A percentile compares a stretch with the other conserved stretches of the same genome.
Evolutionary conservation across 2,888 invertebrate genomes (phyloP).

Genomic region (Netelia virgata): DNA sequence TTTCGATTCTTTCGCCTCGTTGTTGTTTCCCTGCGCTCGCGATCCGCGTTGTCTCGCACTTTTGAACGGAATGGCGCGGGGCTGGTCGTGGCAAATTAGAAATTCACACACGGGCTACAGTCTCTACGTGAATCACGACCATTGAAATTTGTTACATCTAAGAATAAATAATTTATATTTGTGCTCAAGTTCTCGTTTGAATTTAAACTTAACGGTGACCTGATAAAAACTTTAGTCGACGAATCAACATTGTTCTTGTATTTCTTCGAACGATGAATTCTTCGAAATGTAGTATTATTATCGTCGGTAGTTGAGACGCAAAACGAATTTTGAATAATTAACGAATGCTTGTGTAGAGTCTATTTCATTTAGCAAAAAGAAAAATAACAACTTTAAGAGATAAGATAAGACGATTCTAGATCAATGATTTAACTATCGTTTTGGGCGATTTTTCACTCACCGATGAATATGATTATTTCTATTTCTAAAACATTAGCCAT

Average conservation of each 20-base stretch:
- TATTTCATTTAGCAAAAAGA: not conserved
- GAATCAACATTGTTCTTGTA: no score
- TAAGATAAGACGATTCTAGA: not conserved
- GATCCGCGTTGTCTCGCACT: slow-evolving; percentile 69
- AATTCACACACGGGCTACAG: slow-evolving; percentile 53
- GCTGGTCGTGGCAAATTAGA: slow-evolving; percentile 5
- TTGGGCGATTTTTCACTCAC: not conserved
- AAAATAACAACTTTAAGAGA: not conserved
- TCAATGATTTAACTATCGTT: not conserved
- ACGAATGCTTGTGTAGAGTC: not conserved
- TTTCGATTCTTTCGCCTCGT: slow-evolving; percentile 21
- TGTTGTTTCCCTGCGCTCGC: slow-evolving; percentile 19
- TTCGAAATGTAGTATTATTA: no score
- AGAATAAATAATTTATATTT: no score
- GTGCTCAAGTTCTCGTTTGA: no score
- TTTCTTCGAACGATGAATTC: no score
- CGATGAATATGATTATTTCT: not conserved
- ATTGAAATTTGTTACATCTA: no score
- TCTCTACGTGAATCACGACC: slow-evolving; percentile 68
- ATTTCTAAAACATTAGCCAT: not conserved
- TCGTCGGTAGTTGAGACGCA: not conserved
- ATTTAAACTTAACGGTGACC: no score
- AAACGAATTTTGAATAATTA: not conserved
- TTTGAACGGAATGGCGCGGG: slow-evolving; percentile 50
- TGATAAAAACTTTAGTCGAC: no score